Evolutionary conservation across 2,888 invertebrate species (phyloP).

Genomic region (Heliconius cydno): DNA sequence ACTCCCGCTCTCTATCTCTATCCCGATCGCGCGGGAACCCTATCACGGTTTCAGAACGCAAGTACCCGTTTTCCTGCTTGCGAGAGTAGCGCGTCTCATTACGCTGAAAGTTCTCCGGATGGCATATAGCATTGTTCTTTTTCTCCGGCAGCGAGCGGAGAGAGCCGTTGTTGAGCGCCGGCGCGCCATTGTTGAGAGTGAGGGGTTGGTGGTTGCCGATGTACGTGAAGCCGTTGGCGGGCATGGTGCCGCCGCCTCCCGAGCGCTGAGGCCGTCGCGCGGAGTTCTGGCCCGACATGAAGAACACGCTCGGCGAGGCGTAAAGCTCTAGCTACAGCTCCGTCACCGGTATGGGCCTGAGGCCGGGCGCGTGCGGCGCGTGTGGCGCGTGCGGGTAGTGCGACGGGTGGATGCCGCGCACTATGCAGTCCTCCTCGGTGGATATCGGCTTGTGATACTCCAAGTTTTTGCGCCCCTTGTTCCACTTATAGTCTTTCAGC

Average conservation of each 20-base stretch:
- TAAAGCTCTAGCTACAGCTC: constrained; percentile 98
- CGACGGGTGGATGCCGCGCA: constrained; percentile 85
- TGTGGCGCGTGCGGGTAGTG: constrained; percentile 73
- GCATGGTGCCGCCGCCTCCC: constrained; percentile 84
- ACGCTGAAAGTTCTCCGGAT: constrained; percentile 80
- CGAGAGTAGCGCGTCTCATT: constrained; percentile 79
- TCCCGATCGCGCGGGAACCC: constrained; percentile 67
- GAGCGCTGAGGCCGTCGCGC: constrained; percentile 79
- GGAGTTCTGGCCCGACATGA: constrained; percentile 85
- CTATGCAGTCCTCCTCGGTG: constrained; percentile 91
- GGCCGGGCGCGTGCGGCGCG: constrained; percentile 72
- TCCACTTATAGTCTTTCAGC: constrained; percentile 92
- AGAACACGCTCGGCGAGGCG: constrained; percentile 93
- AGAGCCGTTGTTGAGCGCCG: constrained; percentile 81
- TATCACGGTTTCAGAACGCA: constrained; percentile 76
- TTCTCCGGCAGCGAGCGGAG: constrained; percentile 78
- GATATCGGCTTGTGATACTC: constrained; percentile 96
- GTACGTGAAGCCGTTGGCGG: constrained; percentile 90
- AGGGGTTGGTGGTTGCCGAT: constrained; percentile 83
- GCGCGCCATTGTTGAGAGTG: constrained; percentile 81
- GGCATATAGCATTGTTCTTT: constrained; percentile 75
- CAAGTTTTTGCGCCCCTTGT: constrained; percentile 91
- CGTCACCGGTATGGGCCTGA: constrained; percentile 91
- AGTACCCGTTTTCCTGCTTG: constrained; percentile 81
- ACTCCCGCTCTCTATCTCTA: constrained; percentile 61